Evolutionary conservation across 2,888 invertebrate species (phyloP).

Genomic region (Achlya flavicornis): DNA sequence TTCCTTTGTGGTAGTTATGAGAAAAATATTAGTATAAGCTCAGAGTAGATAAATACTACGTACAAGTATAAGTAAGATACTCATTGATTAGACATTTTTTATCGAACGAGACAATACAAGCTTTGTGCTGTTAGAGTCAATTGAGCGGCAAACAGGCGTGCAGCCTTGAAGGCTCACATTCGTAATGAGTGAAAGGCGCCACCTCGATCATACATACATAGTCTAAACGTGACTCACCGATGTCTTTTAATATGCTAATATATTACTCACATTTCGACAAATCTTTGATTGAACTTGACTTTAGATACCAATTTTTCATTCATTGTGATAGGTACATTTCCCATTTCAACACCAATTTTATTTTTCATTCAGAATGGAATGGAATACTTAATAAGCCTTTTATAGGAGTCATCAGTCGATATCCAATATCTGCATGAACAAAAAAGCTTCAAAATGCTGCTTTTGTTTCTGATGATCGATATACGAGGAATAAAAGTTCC

Average conservation of each 20-base stretch:
- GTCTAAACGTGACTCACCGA: constrained; percentile 62
- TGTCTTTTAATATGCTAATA: constrained; percentile 54
- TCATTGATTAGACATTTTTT: constrained; percentile 29
- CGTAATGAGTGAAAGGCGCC: constrained; percentile 78
- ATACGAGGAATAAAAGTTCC: not conserved
- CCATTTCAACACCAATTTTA: not conserved
- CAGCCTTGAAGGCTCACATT: constrained; percentile 74
- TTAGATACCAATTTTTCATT: not conserved
- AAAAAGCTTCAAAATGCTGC: not conserved
- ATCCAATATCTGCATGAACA: not conserved
- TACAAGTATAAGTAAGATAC: constrained; percentile 24
- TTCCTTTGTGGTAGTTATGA: not conserved
- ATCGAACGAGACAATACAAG: constrained; percentile 51
- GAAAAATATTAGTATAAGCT: no score
- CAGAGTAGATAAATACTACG: no score
- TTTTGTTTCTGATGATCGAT: not conserved
- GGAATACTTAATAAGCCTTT: not conserved
- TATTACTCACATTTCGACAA: constrained; percentile 20
- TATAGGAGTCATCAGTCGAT: not conserved
- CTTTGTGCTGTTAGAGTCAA: constrained; percentile 58
- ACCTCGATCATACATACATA: constrained; percentile 56
- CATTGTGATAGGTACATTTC: not conserved
- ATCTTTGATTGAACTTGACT: constrained; percentile 13
- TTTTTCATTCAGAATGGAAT: not conserved
- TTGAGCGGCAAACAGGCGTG: constrained; percentile 57